Evolutionary conservation across 2,888 invertebrate species (phyloP).

Genomic region (Patella pellucida): DNA sequence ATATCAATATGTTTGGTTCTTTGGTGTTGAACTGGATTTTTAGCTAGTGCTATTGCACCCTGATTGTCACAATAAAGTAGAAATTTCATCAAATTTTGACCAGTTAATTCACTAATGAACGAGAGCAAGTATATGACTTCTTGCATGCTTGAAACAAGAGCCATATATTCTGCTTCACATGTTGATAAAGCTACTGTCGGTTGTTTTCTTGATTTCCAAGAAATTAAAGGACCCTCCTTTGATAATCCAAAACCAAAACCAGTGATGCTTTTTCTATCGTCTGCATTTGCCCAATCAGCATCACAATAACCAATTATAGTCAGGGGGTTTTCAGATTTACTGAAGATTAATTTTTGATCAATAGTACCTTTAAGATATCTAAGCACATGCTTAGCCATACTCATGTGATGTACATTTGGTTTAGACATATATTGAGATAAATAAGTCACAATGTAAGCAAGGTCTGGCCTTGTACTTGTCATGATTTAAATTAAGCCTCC

Average conservation of each 20-base stretch:
- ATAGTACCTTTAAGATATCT: conserved; percentile 21
- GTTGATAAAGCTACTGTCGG: conserved; percentile 38
- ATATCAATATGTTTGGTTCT: no score
- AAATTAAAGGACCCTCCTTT: conserved; percentile 25
- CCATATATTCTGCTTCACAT: conserved; percentile 47
- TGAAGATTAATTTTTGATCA: conserved; percentile 10
- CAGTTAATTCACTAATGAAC: no score
- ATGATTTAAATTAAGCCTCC: conserved; percentile 29
- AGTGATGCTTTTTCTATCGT: no score
- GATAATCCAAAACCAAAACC: no score
- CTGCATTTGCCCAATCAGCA: conserved; percentile 24
- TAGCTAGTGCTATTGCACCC: no score
- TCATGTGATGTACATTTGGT: conserved; percentile 14
- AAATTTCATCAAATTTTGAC: no score
- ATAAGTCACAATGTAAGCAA: conserved; percentile 25
- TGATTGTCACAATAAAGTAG: no score
- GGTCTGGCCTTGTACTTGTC: conserved; percentile 30
- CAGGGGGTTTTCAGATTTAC: conserved; percentile 6
- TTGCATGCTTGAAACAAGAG: conserved; percentile 38
- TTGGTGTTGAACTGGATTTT: no score
- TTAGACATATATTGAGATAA: conserved; percentile 31
- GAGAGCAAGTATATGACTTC: no score
- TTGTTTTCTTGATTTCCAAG: conserved; percentile 34
- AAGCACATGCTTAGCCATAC: no score
- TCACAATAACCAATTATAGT: conserved; percentile 15